Percentiles rank a stretch among this genome's conserved stretches.
These are phyloP conservation scores for Aythya baeri DNA, from an alignment of 2,113 vertebrate genomes.

Conservation along the genomic window DNA sequence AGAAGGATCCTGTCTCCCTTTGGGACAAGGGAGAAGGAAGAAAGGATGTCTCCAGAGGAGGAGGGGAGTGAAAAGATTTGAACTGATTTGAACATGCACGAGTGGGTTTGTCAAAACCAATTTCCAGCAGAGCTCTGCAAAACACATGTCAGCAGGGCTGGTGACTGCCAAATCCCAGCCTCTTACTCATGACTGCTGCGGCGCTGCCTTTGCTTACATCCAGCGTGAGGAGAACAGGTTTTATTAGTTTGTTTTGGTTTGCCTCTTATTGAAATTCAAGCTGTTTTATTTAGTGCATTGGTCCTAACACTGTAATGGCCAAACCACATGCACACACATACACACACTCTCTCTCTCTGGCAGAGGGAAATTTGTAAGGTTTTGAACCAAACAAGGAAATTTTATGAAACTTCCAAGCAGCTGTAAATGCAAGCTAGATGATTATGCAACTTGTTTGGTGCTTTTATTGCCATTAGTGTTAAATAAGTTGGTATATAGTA, in stretches of 20 bases:
- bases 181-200: background rate
- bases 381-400: background rate
- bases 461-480: background rate
- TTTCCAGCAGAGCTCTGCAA: background rate
- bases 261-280: background rate
- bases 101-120: background rate
- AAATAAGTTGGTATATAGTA: background rate
- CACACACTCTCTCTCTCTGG: background rate
- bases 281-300: background rate
- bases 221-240: background rate
- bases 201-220: background rate
- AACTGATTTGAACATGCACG: background rate
- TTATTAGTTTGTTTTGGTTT: background rate
- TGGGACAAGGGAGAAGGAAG: background rate
- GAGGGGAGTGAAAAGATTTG: background rate
- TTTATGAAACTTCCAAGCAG: background rate
- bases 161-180: background rate
- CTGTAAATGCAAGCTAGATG: background rate
- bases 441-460: background rate
- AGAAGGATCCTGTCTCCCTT: background rate
- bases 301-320: background rate
- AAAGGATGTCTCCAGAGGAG: background rate
- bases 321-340: accelerated
- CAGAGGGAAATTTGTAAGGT: background rate
- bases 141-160: background rate